Evolutionary conservation across 2,113 vertebrate genomes (phyloP).

Genomic region (Pelvicachromis taeniatus): DNA sequence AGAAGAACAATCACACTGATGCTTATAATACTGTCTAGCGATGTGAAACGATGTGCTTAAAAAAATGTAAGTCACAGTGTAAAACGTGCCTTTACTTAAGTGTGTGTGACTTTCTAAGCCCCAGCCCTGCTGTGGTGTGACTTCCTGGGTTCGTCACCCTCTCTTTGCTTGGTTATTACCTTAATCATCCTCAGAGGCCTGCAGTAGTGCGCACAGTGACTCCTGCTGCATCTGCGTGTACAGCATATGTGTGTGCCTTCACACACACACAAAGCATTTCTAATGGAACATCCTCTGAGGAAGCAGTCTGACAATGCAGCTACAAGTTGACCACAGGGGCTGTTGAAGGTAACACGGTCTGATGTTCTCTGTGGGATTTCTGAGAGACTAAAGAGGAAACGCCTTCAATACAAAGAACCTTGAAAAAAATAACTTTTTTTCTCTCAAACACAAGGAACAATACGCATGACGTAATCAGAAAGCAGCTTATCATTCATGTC

Average conservation of each 20-base stretch:
- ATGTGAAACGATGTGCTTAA: background rate
- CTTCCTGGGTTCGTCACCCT: conserved; percentile 30
- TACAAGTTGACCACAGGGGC: conserved; percentile 7
- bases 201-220: background rate
- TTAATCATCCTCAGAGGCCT: background rate
- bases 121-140: conserved; percentile 9
- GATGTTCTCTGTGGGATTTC: conserved; percentile 52
- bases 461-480: background rate
- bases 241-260: background rate
- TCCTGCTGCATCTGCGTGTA: background rate
- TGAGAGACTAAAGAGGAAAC: conserved; percentile 47
- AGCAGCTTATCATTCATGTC: background rate
- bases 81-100: background rate
- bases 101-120: background rate
- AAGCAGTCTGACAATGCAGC: conserved; percentile 58
- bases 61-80: background rate
- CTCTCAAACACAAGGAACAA: background rate
- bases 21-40: background rate
- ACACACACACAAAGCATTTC: conserved; percentile 27
- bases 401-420: conserved; percentile 53
- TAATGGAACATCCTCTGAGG: conserved; percentile 63
- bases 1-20: background rate
- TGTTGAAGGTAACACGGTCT: background rate
- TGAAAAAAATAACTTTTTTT: conserved; percentile 12
- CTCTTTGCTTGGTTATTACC: background rate